Evolutionary conservation across 2,888 invertebrate species (phyloP).

Genomic region (Hypena proboscidalis): DNA sequence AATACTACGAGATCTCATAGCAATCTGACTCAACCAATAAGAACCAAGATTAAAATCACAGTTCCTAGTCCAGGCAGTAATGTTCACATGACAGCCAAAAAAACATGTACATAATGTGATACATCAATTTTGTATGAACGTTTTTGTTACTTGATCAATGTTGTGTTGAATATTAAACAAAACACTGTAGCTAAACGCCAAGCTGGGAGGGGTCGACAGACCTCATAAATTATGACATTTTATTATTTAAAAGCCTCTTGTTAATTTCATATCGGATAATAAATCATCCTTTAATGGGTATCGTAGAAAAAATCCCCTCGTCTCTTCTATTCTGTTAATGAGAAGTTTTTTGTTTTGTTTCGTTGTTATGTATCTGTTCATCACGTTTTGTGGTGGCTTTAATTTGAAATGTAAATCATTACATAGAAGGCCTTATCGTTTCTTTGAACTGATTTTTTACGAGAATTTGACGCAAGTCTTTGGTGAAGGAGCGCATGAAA

Average conservation of each 20-base stretch:
- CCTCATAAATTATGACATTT: constrained; percentile 66
- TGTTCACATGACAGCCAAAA: too few species aligned
- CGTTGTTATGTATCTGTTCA: constrained; percentile 9
- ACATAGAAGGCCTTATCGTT: too few species aligned
- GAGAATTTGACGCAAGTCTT: too few species aligned
- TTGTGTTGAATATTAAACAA: too few species aligned
- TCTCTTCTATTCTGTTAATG: constrained; percentile 41
- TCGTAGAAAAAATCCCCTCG: constrained; percentile 41
- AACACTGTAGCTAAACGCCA: constrained; percentile 7
- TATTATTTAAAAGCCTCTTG: constrained; percentile 67
- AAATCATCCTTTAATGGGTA: constrained; percentile 57
- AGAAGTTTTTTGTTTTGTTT: constrained; percentile 28
- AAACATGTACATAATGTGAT: too few species aligned
- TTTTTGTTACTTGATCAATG: background rate
- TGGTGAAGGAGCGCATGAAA: too few species aligned
- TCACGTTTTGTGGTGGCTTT: background rate
- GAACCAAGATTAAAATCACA: too few species aligned
- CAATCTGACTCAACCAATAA: too few species aligned
- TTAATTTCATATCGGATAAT: constrained; percentile 60
- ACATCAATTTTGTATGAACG: constrained; percentile 1
- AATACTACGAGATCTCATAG: too few species aligned
- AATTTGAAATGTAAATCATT: too few species aligned
- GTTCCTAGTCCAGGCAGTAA: too few species aligned
- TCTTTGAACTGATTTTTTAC: too few species aligned
- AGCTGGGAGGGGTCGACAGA: constrained; percentile 41